A percentile compares a stretch with the other conserved stretches of the same genome.
phyloP scores from a whole-genome alignment of 1,140 invertebrate species.

The Microplitis mediator region DNA sequence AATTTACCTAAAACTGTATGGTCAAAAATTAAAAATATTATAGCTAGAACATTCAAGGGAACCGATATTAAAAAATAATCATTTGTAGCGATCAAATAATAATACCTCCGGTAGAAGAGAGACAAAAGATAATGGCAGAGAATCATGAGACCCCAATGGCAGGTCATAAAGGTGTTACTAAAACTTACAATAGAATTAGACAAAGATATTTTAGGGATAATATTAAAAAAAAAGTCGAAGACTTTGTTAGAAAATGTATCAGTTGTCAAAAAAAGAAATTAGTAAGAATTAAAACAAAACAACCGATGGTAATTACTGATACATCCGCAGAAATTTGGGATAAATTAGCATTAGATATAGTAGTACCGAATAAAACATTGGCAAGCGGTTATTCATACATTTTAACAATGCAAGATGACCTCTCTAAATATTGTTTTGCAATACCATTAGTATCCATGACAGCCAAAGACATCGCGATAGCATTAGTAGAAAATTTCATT shows the following conservation, averaged over 20 bases:
- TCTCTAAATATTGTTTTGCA: constrained; percentile 41
- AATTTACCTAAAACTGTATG: background rate
- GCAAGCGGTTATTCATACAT: constrained; percentile 26
- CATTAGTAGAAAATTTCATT: constrained; percentile 35
- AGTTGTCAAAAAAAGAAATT: constrained; percentile 33
- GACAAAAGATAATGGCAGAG: constrained; percentile 9
- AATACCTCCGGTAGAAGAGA: background rate
- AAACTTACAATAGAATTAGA: constrained; percentile 27
- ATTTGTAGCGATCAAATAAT: constrained; percentile 10
- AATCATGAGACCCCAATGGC: constrained; percentile 21
- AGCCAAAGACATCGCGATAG: constrained; percentile 33
- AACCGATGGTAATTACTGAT: constrained; percentile 29
- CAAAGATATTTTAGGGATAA: constrained; percentile 25
- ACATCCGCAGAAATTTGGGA: constrained; percentile 28
- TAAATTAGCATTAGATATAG: constrained; percentile 30
- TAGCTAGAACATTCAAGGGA: background rate
- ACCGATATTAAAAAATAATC: constrained; percentile 23
- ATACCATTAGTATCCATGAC: constrained; percentile 31
- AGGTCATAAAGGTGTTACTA: constrained; percentile 33
- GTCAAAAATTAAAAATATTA: background rate
- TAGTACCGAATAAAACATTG: constrained; percentile 22
- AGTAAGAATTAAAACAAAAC: constrained; percentile 7
- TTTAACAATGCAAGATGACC: constrained; percentile 38
- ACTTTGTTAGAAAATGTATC: constrained; percentile 23
- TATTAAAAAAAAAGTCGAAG: constrained; percentile 28